phyloP scores from a whole-genome alignment of 2,797 vertebrate species.

The Myiothlypis coronata region DNA sequence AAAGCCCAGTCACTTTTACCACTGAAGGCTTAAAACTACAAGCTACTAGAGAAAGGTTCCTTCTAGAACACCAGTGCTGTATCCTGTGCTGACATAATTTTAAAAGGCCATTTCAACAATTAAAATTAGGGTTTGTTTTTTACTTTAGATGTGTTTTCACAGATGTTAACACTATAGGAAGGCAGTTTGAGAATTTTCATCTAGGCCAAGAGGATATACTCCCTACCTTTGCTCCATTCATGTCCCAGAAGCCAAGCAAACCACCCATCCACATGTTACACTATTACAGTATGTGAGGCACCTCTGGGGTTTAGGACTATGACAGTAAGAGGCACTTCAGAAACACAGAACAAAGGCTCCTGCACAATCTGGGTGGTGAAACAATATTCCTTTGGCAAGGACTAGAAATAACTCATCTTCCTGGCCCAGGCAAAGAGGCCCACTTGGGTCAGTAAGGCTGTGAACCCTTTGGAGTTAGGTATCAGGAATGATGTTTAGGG shows the following conservation, averaged over 20 bases:
- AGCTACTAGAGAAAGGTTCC: background rate
- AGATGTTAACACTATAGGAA: background rate
- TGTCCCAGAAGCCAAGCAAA: background rate
- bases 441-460: background rate
- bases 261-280: background rate
- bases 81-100: background rate
- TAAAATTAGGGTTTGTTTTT: background rate
- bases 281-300: accelerated
- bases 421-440: accelerated
- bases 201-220: background rate
- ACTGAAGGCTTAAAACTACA: background rate
- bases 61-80: background rate
- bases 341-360: background rate
- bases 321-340: background rate
- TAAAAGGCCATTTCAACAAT: background rate
- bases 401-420: accelerated
- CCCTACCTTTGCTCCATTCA: accelerated
- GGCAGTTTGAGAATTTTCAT: background rate
- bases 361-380: background rate
- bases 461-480: accelerated
- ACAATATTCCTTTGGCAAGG: background rate
- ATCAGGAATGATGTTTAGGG: accelerated
- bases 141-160: background rate
- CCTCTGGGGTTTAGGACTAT: background rate
- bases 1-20: conserved; percentile 7